Base-by-base conservation (phyloP, 2,888 invertebrate species). In the Sialis fuliginosa region DNA sequence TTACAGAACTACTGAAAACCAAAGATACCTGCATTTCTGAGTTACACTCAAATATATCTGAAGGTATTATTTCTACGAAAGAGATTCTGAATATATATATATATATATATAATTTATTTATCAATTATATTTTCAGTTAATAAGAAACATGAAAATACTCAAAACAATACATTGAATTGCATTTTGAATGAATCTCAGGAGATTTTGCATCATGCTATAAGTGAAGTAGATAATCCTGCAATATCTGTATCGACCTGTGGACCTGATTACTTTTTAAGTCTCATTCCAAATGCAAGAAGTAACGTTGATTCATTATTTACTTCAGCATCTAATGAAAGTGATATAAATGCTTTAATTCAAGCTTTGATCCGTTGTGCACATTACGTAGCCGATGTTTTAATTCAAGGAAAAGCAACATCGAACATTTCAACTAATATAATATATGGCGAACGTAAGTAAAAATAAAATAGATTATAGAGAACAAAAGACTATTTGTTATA, bases 341-440 rank as follows among this genome's bases (percentile, higher is more conserved):
- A 63, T 48, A 58, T 70, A 10, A 59, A 68, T 39, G 32, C 54
- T 7, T 51, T 63, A 22, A 52, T 63, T 6, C 66, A 63, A 34
- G 59, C 60, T 51, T 62, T 75, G 12, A 70, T 68, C 53, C 64
- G 66, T 49, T 67, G 75, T 49, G 69, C 74, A 5, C 77, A 80
- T 60, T 64, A 69, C 44, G 61, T 79, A 44, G 68, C 77, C 5
- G 71, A 72, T 45, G 74, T 75, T 57, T 68, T 85, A 51, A 65
- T 83, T 43, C 76, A 80, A 54, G 84, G 83, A n/a, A 78, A 81
- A 60, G 80, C 83, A 2, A 81, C 83, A 6, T 79, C 83, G 4
- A 84, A 85, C 61, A 79, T 79, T 1, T 79, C 83, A 41, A 77
- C 80, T 31, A 80, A 79, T 57, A 76, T 79, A 52, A 69, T 71